phyloP scores from a whole-genome alignment of 2,888 invertebrate genomes.

The Drosophila aldrichi region DNA sequence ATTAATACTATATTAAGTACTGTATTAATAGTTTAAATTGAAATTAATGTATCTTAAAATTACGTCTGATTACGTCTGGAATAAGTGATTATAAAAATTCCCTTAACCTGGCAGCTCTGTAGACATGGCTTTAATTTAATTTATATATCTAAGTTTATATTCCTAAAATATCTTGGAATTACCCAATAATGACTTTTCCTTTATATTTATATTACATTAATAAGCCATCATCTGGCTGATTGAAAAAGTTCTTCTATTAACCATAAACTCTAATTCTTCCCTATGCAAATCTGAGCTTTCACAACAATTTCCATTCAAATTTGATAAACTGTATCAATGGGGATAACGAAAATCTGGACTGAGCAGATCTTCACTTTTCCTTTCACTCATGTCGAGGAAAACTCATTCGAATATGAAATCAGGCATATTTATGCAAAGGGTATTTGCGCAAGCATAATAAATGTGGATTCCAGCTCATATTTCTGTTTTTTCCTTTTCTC shows the following conservation, averaged over 20 bases:
- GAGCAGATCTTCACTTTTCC: neutral
- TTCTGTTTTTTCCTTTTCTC: neutral
- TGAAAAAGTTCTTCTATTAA: neutral
- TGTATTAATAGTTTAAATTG: no score
- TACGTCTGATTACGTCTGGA: no score
- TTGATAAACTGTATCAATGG: neutral
- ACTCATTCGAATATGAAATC: slow-evolving; percentile 12
- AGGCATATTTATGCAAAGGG: slow-evolving; percentile 16
- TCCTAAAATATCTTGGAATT: no score
- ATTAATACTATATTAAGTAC: no score
- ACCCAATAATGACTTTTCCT: no score
- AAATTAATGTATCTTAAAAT: no score
- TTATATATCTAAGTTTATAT: no score
- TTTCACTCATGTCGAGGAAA: slow-evolving; percentile 1
- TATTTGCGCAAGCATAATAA: slow-evolving; percentile 20
- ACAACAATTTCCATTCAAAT: neutral
- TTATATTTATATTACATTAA: neutral
- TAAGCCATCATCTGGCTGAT: neutral
- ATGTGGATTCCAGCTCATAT: slow-evolving; percentile 26
- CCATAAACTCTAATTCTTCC: neutral
- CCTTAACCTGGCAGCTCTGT: no score
- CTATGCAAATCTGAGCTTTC: neutral
- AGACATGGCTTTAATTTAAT: no score
- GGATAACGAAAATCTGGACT: neutral
- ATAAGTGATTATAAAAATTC: no score